phyloP scores from a whole-genome alignment of 2,797 vertebrate species.

The Sebastes hubbsi region DNA sequence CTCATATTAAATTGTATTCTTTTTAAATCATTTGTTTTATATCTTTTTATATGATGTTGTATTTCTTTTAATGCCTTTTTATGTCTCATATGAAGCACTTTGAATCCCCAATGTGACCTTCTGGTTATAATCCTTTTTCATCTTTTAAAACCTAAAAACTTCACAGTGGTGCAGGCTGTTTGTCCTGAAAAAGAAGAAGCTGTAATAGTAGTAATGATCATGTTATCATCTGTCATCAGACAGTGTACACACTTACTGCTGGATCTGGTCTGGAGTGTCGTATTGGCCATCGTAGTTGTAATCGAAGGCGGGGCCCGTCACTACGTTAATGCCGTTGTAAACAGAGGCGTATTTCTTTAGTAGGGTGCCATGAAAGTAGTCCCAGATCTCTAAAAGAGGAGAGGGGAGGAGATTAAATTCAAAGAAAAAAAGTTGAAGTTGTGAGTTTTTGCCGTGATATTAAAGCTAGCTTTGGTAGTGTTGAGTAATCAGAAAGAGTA shows the following conservation, averaged over 20 bases:
- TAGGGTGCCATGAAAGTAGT: constrained; percentile 84
- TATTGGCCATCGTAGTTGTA: constrained; percentile 86
- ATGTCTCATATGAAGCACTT: background rate
- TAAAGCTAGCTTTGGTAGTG: too few relatives aligned
- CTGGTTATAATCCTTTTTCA: too few relatives aligned
- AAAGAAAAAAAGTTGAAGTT: rapidly evolving
- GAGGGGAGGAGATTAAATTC: rapidly evolving
- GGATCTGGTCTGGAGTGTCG: constrained; percentile 83
- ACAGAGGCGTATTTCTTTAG: constrained; percentile 81
- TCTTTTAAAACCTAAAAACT: too few relatives aligned
- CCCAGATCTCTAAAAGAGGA: constrained; percentile 86
- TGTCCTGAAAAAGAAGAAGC: background rate
- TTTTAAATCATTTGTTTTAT: too few relatives aligned
- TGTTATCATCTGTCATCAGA: too few relatives aligned
- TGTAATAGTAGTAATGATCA: background rate
- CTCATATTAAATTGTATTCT: too few relatives aligned
- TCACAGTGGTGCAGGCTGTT: background rate
- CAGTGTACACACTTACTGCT: constrained; percentile 77
- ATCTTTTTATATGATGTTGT: background rate
- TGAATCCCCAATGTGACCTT: background rate
- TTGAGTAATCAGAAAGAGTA: too few relatives aligned
- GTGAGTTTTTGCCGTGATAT: background rate
- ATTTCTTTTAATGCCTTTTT: background rate
- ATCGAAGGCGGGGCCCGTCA: constrained; percentile 91
- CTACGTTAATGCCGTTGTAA: constrained; percentile 87